Percentiles rank a stretch among this genome's conserved stretches.
These are phyloP conservation scores for Cephus rjabovi DNA, from an alignment of 2,888 invertebrate species.

Conservation along the genomic window DNA sequence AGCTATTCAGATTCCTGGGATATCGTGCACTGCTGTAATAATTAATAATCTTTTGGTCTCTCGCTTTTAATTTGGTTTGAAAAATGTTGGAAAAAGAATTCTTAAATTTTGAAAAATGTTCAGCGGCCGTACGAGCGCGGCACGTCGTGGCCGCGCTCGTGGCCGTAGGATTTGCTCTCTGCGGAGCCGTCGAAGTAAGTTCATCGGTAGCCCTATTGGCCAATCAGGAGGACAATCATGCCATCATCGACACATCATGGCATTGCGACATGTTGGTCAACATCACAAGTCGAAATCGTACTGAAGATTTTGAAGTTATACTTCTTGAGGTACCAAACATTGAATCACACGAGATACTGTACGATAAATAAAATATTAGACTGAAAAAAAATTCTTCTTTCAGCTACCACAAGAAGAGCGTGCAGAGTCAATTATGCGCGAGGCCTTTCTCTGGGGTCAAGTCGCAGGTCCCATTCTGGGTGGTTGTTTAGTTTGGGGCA, in stretches of 20 bases:
- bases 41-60: not conserved
- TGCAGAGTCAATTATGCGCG: constrained; percentile 70
- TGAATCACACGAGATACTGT: not conserved
- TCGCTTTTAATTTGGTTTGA: not conserved
- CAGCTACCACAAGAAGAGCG: constrained; percentile 69
- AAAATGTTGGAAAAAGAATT: not conserved
- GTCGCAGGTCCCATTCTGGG: constrained; percentile 70
- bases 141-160: constrained; percentile 69
- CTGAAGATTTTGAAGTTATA: constrained; percentile 61
- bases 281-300: constrained; percentile 59
- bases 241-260: constrained; percentile 64
- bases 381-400: not conserved
- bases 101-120: constrained; percentile 4
- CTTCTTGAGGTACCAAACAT: constrained; percentile 50
- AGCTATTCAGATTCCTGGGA: not conserved
- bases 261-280: constrained; percentile 64
- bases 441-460: constrained; percentile 72
- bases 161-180: constrained; percentile 70
- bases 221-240: constrained; percentile 65
- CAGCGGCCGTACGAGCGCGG: constrained; percentile 66
- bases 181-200: constrained; percentile 71
- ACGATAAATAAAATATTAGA: not conserved
- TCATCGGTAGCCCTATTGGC: constrained; percentile 71
- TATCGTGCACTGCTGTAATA: not conserved
- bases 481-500: constrained; percentile 70